These are phyloP conservation scores for Psittacula echo DNA, from an alignment of 2,797 vertebrate species.

Conservation along the genomic window DNA sequence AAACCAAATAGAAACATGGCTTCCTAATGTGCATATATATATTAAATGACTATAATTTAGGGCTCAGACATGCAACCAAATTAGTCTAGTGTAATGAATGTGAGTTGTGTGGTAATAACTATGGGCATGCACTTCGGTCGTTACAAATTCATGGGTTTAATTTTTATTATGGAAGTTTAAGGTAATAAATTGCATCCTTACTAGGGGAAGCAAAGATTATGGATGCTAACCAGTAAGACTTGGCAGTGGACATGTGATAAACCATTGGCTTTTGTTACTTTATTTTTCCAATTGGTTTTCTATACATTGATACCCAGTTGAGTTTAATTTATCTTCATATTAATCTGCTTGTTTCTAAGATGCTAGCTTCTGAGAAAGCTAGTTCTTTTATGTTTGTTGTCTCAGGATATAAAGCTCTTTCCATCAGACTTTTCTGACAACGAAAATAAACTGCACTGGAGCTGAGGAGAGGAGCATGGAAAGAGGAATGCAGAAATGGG, in stretches of 20 bases:
- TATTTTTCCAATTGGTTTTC: not conserved
- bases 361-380: not conserved
- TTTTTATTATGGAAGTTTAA: constrained; percentile 3
- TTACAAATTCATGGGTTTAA: not conserved
- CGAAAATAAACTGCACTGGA: not conserved
- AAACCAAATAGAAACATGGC: not conserved
- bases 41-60: not conserved
- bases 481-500: not conserved
- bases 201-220: not conserved
- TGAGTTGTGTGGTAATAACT: not conserved
- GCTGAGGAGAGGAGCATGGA: not conserved
- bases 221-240: not conserved
- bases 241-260: not conserved
- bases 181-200: not conserved
- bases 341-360: not conserved
- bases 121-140: not conserved
- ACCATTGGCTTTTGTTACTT: not conserved
- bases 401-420: not conserved
- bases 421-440: not conserved
- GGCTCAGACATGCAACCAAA: not conserved
- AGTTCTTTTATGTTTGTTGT: not conserved
- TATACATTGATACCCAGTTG: not conserved
- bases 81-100: not conserved
- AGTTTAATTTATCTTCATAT: not conserved
- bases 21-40: not conserved